A percentile compares a stretch with the other conserved stretches of the same genome.
Evolutionary conservation across 2,797 vertebrate genomes (phyloP).

Genomic region (Gephyroberyx darwinii): DNA sequence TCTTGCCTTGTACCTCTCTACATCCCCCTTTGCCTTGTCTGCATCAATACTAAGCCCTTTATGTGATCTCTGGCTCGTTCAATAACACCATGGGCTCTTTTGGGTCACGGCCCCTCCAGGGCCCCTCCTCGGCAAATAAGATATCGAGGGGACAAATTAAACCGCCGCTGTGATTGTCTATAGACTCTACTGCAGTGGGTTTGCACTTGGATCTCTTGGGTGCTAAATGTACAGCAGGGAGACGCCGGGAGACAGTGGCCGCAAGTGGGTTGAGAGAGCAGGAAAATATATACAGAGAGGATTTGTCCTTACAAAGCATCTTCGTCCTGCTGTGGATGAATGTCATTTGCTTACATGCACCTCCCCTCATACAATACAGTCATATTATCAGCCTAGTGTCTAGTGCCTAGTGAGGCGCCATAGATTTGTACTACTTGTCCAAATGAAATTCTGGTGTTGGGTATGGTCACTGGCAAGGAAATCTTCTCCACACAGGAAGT

Average conservation of each 20-base stretch:
- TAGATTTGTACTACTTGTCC: no score
- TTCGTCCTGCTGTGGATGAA: neutral
- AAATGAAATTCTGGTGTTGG: no score
- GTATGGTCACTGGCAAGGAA: no score
- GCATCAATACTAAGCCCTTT: constrained; percentile 63
- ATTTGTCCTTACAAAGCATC: neutral
- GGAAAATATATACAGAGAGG: neutral
- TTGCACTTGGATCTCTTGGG: constrained; percentile 38
- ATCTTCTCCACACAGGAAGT: no score
- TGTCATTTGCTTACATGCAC: constrained; percentile 6
- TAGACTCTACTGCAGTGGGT: constrained; percentile 44
- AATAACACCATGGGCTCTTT: constrained; percentile 53
- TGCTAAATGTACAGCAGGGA: constrained; percentile 17
- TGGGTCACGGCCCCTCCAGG: constrained; percentile 31
- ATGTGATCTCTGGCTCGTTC: constrained; percentile 62
- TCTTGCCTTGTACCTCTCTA: constrained; percentile 27
- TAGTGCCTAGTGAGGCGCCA: neutral
- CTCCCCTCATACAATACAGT: neutral
- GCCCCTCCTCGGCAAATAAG: constrained; percentile 63
- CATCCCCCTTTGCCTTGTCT: constrained; percentile 32
- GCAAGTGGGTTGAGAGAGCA: neutral
- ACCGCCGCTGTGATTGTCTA: constrained; percentile 55
- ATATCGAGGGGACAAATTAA: constrained; percentile 68
- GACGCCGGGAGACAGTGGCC: neutral
- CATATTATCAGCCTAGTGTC: neutral